These are phyloP conservation scores for Mythimna loreyi DNA, from an alignment of 2,888 invertebrate genomes.

Conservation along the genomic window DNA sequence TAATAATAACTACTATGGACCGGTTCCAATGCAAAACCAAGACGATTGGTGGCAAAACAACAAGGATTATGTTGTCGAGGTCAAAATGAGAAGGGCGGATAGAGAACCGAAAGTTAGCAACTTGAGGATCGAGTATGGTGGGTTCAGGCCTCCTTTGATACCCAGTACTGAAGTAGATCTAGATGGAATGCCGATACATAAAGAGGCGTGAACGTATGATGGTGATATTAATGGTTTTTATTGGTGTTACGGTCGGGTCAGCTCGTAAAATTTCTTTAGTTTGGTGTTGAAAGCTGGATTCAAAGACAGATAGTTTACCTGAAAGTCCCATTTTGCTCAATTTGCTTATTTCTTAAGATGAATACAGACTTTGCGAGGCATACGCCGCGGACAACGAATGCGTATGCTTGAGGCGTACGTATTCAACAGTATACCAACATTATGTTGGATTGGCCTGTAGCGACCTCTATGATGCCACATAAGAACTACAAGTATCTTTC, in stretches of 20 bases:
- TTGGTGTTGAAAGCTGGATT: no score
- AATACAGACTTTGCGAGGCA: no score
- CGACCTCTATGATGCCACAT: no score
- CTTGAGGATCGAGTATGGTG: conserved; percentile 94
- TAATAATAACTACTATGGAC: conserved; percentile 79
- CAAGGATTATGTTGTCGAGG: conserved; percentile 76
- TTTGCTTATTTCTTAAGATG: no score
- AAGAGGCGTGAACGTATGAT: conserved; percentile 58
- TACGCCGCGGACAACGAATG: no score
- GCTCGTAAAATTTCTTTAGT: neutral
- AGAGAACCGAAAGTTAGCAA: conserved; percentile 86
- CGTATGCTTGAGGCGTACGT: no score
- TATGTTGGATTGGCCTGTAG: no score
- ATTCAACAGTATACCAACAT: no score
- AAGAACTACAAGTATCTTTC: no score
- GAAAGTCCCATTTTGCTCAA: neutral
- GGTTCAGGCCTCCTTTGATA: conserved; percentile 95
- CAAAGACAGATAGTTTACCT: neutral
- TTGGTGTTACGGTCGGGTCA: conserved; percentile 5
- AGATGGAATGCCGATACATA: conserved; percentile 92
- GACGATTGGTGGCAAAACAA: conserved; percentile 61
- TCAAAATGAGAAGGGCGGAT: conserved; percentile 89
- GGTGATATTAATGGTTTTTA: conserved; percentile 17
- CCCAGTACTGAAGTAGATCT: conserved; percentile 96
- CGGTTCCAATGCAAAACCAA: conserved; percentile 49